These are phyloP conservation scores for Stenopsyche tienmushanensis DNA, from an alignment of 1,140 invertebrate genomes.

Conservation along the genomic window DNA sequence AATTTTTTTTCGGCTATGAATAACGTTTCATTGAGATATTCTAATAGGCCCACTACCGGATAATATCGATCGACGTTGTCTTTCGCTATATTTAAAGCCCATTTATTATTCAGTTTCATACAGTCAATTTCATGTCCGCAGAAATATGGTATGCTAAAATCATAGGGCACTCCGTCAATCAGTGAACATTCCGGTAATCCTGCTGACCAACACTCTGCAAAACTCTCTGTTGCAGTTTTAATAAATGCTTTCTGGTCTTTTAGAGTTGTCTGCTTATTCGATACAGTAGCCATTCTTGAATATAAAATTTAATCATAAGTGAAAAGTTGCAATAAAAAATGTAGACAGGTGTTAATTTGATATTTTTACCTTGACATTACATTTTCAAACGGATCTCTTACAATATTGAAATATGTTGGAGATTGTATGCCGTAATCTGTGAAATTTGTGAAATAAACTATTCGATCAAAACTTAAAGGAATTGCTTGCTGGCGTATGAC, in stretches of 20 bases:
- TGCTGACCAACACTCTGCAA: constrained; percentile 33
- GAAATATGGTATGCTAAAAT: constrained; percentile 63
- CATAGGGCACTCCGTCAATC: constrained; percentile 48
- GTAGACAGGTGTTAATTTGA: neutral
- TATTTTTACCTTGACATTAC: constrained; percentile 45
- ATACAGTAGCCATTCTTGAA: constrained; percentile 6
- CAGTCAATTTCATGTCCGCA: constrained; percentile 66
- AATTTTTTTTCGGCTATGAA: constrained; percentile 59
- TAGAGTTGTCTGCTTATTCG: neutral
- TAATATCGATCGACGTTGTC: constrained; percentile 65
- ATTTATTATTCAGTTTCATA: constrained; percentile 62
- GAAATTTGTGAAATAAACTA: constrained; percentile 68
- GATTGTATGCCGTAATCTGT: constrained; percentile 58
- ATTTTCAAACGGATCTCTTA: constrained; percentile 62
- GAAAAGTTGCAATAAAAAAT: neutral
- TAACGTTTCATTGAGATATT: constrained; percentile 64
- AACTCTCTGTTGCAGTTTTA: constrained; percentile 5
- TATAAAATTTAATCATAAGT: neutral
- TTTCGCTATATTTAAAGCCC: constrained; percentile 64
- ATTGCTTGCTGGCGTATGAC: constrained; percentile 58
- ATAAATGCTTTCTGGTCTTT: neutral
- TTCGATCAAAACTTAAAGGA: constrained; percentile 64
- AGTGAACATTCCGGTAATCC: constrained; percentile 48
- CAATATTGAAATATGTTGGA: constrained; percentile 66
- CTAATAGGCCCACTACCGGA: constrained; percentile 65